Base-by-base conservation (phyloP, 2,113 vertebrate genomes). In the Silurus glanis region DNA sequence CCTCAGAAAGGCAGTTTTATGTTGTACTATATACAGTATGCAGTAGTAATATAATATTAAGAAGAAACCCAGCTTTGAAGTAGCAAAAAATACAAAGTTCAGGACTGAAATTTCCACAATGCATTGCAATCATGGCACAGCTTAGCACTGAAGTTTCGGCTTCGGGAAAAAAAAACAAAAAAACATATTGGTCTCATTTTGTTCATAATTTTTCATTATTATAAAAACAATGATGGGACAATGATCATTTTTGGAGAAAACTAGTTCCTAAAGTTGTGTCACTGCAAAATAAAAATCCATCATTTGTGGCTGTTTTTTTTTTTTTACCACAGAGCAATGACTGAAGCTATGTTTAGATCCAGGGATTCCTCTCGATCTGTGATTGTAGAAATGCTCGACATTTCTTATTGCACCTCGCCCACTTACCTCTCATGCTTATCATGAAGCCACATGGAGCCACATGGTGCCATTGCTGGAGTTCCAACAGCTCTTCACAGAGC, bases 381-480 rank as follows among this genome's bases (percentile, higher is more conserved):
- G 19, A 81, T 86, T 86, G 78, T 82, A 81, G 55, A 81, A 71
- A 28, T 53, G 28, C 67, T 72, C 37, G 10, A 62, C 69, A 13
- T 74, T 71, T 86, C 85, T 66, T 74, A 62, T 86, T 69, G 25
- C 80, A 74, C 85, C 80, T 86, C 79, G 79, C 85, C 85, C 85
- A 86, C 85, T 82, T 86, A 86, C 79, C 85, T 86, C 85, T 82
- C 56, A 64, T 19, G 80, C 80, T 86, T 86, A 86, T 86, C 85
- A 62, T 25, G 4, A 17, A 84, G 69, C 55, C 37, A 37, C 37
- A 37, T 51, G 6, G 21, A 86, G 79, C 66, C 67, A 74, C 80
- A 86, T 81, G 79, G 85, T 86, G 79, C 80, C 55, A 64, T 86
- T 56, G 51, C 14, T 51, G 56, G 37, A 61, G 61, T 51, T 86